Evolutionary conservation across 2,888 invertebrate species (phyloP).

Genomic region (Acronicta psi): DNA sequence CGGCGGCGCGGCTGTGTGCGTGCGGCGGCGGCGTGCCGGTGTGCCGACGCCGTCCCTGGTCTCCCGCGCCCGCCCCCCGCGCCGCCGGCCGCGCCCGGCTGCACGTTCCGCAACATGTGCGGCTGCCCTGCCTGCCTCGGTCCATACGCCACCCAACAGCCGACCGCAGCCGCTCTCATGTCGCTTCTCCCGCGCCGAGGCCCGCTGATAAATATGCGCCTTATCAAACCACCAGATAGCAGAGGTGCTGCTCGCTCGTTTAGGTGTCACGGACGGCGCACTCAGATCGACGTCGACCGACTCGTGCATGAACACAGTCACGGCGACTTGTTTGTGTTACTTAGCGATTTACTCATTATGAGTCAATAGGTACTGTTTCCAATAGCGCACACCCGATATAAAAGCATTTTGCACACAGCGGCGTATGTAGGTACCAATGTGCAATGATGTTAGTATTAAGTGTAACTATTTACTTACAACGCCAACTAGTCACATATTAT

Average conservation of each 20-base stretch:
- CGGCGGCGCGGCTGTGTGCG: conserved; percentile 80
- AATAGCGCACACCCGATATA: conserved; percentile 63
- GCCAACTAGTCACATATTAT: conserved; percentile 15
- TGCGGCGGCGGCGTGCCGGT: conserved; percentile 75
- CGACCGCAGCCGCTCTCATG: conserved; percentile 72
- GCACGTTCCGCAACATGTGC: conserved; percentile 88
- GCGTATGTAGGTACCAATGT: conserved; percentile 34
- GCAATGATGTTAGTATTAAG: conserved; percentile 30
- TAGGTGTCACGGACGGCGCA: conserved; percentile 85
- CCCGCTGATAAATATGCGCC: conserved; percentile 81
- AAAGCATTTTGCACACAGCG: conserved; percentile 54
- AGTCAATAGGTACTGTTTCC: conserved; percentile 69
- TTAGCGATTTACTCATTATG: conserved; percentile 72
- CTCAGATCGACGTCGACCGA: conserved; percentile 68
- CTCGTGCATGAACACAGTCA: conserved; percentile 74
- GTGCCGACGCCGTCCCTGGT: conserved; percentile 79
- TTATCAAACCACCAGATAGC: conserved; percentile 87
- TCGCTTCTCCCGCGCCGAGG: conserved; percentile 78
- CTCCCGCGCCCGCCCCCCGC: conserved; percentile 65
- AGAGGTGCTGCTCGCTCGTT: conserved; percentile 86
- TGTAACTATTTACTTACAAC: conserved; percentile 20
- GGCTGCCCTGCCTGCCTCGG: conserved; percentile 67
- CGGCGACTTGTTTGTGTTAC: conserved; percentile 74
- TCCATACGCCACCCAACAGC: conserved; percentile 70
- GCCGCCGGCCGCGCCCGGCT: conserved; percentile 48